Percentiles rank a stretch among this genome's conserved stretches.
Evolutionary conservation across 2,113 vertebrate genomes (phyloP).

Genomic region (Heterocephalus glaber): DNA sequence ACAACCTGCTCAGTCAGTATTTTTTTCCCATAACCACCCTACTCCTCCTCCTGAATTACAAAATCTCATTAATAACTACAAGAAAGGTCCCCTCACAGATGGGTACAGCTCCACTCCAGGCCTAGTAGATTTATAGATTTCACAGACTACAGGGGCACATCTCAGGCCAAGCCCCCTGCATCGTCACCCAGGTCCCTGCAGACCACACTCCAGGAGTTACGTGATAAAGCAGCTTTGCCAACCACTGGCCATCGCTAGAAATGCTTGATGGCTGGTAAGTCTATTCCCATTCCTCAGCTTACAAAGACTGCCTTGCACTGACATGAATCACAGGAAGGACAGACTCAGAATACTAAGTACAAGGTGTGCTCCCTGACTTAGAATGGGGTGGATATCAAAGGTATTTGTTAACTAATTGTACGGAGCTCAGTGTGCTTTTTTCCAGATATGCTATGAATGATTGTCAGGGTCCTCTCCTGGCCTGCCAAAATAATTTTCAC

Average conservation of each 20-base stretch:
- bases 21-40: not conserved
- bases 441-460: not conserved
- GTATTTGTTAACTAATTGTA: not conserved
- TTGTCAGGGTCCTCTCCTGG: not conserved
- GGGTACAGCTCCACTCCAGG: fast-evolving
- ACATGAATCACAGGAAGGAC: not conserved
- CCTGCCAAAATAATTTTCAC: not conserved
- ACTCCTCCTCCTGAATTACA: not conserved
- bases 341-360: not conserved
- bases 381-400: not conserved
- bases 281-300: not conserved
- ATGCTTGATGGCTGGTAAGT: not conserved
- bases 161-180: not conserved
- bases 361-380: not conserved
- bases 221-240: not conserved
- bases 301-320: not conserved
- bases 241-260: not conserved
- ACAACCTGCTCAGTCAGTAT: not conserved
- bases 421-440: not conserved
- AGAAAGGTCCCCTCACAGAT: not conserved
- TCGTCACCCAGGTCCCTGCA: not conserved
- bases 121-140: not conserved
- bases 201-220: not conserved
- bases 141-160: not conserved
- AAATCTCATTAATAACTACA: not conserved